A percentile compares a stretch with the other conserved stretches of the same genome.
These are phyloP conservation scores for Eupithecia tripunctaria DNA, from an alignment of 2,888 invertebrate genomes.

Conservation along the genomic window DNA sequence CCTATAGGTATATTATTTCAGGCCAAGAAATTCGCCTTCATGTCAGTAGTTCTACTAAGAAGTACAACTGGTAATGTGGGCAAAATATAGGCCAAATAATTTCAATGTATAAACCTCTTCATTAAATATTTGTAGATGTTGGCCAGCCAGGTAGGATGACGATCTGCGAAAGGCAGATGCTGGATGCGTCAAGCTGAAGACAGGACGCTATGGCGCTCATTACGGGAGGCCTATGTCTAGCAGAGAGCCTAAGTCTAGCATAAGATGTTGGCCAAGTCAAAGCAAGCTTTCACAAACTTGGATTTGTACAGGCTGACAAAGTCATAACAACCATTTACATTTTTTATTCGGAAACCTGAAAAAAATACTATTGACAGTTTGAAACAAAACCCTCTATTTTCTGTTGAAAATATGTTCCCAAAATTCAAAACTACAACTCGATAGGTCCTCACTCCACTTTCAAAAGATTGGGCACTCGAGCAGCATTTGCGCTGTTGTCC, in stretches of 20 bases:
- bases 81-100: neutral
- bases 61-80: no score
- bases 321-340: neutral
- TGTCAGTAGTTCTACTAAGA: no score
- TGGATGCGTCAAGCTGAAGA: no score
- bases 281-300: neutral
- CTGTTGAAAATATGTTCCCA: neutral
- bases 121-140: neutral
- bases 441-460: neutral
- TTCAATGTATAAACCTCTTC: neutral
- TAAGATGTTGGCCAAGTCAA: neutral
- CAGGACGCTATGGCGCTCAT: no score
- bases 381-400: neutral
- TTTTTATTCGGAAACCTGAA: neutral
- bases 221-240: no score
- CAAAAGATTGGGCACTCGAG: neutral
- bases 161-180: no score
- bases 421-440: neutral
- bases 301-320: neutral
- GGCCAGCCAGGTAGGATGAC: no score
- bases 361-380: neutral
- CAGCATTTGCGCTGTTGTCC: conserved; percentile 13
- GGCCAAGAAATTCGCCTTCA: neutral
- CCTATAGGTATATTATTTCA: no score
- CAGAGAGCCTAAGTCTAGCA: no score